phyloP scores from a whole-genome alignment of 2,113 vertebrate genomes.

The Cardinalis cardinalis region DNA sequence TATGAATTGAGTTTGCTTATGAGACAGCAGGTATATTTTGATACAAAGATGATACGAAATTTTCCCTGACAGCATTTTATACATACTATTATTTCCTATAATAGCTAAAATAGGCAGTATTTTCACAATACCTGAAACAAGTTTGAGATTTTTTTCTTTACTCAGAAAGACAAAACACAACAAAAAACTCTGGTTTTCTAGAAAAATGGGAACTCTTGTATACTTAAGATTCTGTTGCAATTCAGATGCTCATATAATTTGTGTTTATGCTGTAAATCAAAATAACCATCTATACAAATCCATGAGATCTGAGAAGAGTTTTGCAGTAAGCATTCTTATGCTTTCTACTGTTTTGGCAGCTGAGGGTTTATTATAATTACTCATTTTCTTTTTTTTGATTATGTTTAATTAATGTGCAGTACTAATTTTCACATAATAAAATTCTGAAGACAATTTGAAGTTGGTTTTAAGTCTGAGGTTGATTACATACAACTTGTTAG shows the following conservation, averaged over 20 bases:
- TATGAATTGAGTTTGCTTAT: conserved; percentile 37
- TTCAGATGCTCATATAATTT: not conserved
- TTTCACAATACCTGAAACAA: not conserved
- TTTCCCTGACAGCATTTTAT: conserved; percentile 25
- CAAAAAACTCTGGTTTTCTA: not conserved
- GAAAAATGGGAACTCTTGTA: not conserved
- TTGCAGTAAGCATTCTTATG: not conserved
- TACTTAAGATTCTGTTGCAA: not conserved
- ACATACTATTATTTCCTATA: conserved; percentile 2
- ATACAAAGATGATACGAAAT: not conserved
- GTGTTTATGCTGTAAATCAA: not conserved
- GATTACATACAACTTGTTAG: not conserved
- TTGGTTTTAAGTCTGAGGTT: not conserved
- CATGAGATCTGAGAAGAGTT: not conserved
- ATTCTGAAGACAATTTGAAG: not conserved
- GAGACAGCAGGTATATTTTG: conserved; percentile 21
- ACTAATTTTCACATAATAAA: not conserved
- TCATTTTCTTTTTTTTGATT: not conserved
- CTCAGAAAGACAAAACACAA: not conserved
- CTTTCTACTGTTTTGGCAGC: not conserved
- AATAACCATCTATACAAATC: not conserved
- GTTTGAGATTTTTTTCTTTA: not conserved
- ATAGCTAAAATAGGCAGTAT: conserved; percentile 2
- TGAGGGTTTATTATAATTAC: not conserved
- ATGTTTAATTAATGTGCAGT: not conserved